Conservation (phyloP, 2,113 vertebrate species). For the Cyprinus carpio region DNA sequence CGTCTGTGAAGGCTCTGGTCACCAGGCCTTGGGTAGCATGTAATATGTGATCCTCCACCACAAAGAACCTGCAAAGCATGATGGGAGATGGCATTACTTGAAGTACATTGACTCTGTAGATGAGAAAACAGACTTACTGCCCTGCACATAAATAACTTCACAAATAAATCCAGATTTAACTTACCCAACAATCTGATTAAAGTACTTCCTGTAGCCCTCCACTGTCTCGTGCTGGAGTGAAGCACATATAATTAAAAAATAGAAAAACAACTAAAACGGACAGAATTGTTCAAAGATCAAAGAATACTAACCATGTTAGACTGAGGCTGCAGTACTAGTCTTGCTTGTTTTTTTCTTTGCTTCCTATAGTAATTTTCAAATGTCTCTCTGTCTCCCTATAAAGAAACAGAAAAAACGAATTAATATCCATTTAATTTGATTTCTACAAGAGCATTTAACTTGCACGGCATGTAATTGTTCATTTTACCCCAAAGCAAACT, state of each 20-base stretch:
- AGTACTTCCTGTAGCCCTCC: conserved; percentile 96
- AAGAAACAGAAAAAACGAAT: conserved; percentile 32
- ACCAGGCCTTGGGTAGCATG: conserved; percentile 92
- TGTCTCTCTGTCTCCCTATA: conserved; percentile 92
- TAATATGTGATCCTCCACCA: conserved; percentile 97
- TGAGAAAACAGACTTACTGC: no score
- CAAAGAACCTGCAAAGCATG: conserved; percentile 84
- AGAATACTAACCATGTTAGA: conserved; percentile 87
- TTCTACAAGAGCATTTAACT: neutral
- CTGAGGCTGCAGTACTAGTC: conserved; percentile 92
- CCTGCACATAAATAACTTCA: neutral
- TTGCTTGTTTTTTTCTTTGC: conserved; percentile 95
- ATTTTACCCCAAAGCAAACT: neutral
- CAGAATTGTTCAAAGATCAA: neutral
- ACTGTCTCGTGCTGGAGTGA: conserved; percentile 91
- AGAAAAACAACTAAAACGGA: neutral
- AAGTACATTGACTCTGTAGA: no score
- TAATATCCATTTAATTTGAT: neutral
- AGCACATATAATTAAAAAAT: conserved; percentile 54
- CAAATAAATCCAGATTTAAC: conserved; percentile 51
- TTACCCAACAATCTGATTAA: conserved; percentile 98
- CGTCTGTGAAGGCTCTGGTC: conserved; percentile 90
- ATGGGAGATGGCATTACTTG: neutral
- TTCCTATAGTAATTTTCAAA: conserved; percentile 99
- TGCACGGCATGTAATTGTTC: neutral